Percentiles rank a stretch among this genome's conserved stretches.
These are phyloP conservation scores for Drosophila littoralis DNA, from an alignment of 1,140 invertebrate genomes.

Conservation along the genomic window DNA sequence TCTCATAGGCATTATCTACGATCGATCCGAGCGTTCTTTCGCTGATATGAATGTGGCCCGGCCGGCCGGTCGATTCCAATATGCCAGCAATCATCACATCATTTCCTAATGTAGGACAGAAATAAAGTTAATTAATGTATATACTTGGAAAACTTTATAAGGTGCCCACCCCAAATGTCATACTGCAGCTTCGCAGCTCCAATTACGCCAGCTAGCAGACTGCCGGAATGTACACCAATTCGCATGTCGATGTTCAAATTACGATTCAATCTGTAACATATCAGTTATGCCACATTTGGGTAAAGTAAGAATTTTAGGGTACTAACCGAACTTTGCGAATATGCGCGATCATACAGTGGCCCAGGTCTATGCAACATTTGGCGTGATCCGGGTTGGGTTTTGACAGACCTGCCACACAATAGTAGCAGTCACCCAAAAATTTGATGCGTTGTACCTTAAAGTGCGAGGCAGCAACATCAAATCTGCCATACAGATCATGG, in stretches of 20 bases:
- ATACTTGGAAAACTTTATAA: neutral
- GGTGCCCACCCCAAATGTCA: slow-evolving; percentile 94
- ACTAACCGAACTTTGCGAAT: slow-evolving; percentile 89
- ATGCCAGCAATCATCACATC: slow-evolving; percentile 97
- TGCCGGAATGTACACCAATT: slow-evolving; percentile 97
- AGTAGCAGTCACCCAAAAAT: slow-evolving; percentile 96
- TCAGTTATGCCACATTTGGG: neutral
- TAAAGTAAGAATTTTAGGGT: neutral
- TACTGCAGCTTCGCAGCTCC: slow-evolving; percentile 97
- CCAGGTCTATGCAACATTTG: slow-evolving; percentile 93
- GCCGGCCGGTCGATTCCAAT: slow-evolving; percentile 95
- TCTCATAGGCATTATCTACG: slow-evolving; percentile 83
- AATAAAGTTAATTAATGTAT: neutral
- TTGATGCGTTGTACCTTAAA: slow-evolving; percentile 92
- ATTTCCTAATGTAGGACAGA: slow-evolving; percentile 31
- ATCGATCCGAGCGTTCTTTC: slow-evolving; percentile 90
- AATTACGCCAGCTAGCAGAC: slow-evolving; percentile 94
- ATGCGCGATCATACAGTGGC: slow-evolving; percentile 95
- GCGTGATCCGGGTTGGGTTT: slow-evolving; percentile 90
- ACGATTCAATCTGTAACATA: slow-evolving; percentile 86
- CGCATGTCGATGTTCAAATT: slow-evolving; percentile 96
- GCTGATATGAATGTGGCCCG: slow-evolving; percentile 95
- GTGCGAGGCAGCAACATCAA: slow-evolving; percentile 93
- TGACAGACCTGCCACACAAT: slow-evolving; percentile 94
- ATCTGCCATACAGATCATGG: slow-evolving; percentile 96